phyloP scores from a whole-genome alignment of 2,797 vertebrate species.

The Hemibagrus guttatus region DNA sequence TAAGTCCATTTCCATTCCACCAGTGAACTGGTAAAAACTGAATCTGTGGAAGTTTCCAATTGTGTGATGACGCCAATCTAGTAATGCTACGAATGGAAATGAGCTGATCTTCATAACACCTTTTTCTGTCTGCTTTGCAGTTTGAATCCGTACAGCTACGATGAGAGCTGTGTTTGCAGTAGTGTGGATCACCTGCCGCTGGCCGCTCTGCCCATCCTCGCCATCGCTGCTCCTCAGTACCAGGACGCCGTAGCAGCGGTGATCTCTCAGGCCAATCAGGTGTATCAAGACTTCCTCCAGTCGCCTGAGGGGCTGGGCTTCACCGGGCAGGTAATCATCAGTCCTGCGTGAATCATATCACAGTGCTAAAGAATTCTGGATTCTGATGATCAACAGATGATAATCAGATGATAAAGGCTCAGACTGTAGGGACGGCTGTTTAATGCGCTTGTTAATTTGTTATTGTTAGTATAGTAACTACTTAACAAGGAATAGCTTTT shows the following conservation, averaged over 20 bases:
- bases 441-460: not conserved
- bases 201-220: slow-evolving; percentile 91
- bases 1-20: too few species aligned
- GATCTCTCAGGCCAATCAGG: slow-evolving; percentile 90
- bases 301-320: slow-evolving; percentile 89
- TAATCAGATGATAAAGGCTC: not conserved
- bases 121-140: slow-evolving; percentile 62
- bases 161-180: slow-evolving; percentile 88
- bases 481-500: not conserved
- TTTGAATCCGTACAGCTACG: slow-evolving; percentile 94
- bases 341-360: not conserved
- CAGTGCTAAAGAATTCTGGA: not conserved
- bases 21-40: not conserved
- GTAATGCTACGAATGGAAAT: not conserved
- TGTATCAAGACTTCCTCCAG: slow-evolving; percentile 88
- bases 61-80: not conserved
- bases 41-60: not conserved
- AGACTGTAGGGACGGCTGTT: not conserved
- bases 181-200: slow-evolving; percentile 95
- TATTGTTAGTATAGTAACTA: too few species aligned
- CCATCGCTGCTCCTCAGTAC: slow-evolving; percentile 92
- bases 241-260: slow-evolving; percentile 90
- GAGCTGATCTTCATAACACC: not conserved
- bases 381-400: not conserved
- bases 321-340: slow-evolving; percentile 86